Evolutionary conservation across 2,888 invertebrate genomes (phyloP), one percentile per base, ranked within the genome.

Genomic region (Parthenolecanium corni): DNA sequence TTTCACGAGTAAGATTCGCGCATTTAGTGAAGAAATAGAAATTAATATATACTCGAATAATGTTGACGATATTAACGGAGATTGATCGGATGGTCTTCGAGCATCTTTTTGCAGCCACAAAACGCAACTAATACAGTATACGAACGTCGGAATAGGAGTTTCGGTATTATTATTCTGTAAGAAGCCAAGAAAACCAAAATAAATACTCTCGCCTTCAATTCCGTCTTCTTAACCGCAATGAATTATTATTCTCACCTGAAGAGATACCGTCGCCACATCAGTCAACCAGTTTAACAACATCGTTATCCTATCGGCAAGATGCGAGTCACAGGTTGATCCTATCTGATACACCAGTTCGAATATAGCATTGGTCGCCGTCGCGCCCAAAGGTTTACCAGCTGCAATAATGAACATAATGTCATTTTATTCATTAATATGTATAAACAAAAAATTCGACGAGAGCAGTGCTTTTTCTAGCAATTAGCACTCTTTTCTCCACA

Each of bases 301-400:
- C 58, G 76, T 76, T 66, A 85, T 77, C 47, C 85, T 78, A 68
- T 82, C 81, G 54, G 76, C 74, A 6, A 82, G 79, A 69, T 81
- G 74, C 1, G 71, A 68, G 70, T 83, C 82, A 70, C 76, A 72
- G 9, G 79, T 76, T 61, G 79, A 82, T 69, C 90, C 89, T 65
- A 92, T 78, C 73, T 86, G 85, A 69, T 86, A 87, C 63, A 90
- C 77, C 64, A 90, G 77, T 74, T 88, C 87, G 69, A 91, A 88
- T 25, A 90, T 85, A 36, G 82, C 79, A 66, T 82, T 81, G 57
- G 53, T 53, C 24, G 63, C 53, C 75, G 73, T 68, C 25, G 58
- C 36, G 38, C 47, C 49, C 16, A 58, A 47, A 1, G 58, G 58
- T 46, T 58, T 58, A 49, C 58, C 58, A 47, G 47, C 58, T 58